Base-by-base conservation (phyloP, 2,113 vertebrate species). In the Catharus bicknelli region DNA sequence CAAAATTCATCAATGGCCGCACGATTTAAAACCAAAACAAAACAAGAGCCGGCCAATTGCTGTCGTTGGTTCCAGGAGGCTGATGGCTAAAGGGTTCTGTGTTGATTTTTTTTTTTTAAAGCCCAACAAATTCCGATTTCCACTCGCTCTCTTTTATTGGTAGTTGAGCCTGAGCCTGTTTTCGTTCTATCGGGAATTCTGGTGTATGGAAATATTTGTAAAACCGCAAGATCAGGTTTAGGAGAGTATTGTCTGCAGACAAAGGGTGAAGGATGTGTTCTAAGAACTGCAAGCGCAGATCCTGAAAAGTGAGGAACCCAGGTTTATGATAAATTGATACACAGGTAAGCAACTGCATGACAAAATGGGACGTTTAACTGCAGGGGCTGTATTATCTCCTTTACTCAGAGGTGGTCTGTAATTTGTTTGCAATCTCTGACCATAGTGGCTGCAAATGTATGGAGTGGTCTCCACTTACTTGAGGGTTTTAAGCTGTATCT, bases 111-210 rank as follows among this genome's bases (percentile, higher is more conserved):
- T 81, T 91, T 95, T 90, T 93, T 72, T 36, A 6, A 21, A 97
- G 96, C 97, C 98, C 97, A 98, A 93, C 83, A 96, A 94, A 96
- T 91, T 95, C 93, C 97, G 97, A 96, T 98, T 98, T 97, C 95
- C 95, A 97, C 98, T 98, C 97, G 98, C 98, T 98, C 98, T 97
- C 96, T 97, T 99, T 99, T 99, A 99, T 99, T 99, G 98, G 99
- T 99, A 99, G 99, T 97, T 99, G 98, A 99, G 98, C 97, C 98
- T 98, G 98, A 98, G 98, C 97, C 98, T 97, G 96, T 98, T 98
- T 98, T 98, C 98, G 97, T 98, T 99, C 99, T 99, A 98, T 98
- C 99, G 98, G 99, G 99, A 99, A 99, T 99, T 99, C 98, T 98
- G 98, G 98, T 99, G 98, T 98, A 98, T 98, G 99, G 99, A 99